These are phyloP conservation scores for Palythoa grandiflora DNA, from an alignment of 92 coral and sea anemone genomes.

Conservation along the genomic window DNA sequence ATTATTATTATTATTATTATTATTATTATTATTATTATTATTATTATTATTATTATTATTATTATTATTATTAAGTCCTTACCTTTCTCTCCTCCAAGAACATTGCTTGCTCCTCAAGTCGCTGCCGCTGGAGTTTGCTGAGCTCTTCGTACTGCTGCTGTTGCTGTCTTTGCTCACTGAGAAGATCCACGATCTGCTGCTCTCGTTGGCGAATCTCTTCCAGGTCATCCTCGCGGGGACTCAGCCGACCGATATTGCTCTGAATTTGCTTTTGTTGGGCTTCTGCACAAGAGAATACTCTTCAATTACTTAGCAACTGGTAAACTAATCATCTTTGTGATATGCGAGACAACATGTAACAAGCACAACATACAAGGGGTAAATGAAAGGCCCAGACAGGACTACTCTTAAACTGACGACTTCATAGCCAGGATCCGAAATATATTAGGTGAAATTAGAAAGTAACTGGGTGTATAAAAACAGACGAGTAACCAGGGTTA, in stretches of 20 bases:
- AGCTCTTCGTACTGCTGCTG: constrained; percentile 74
- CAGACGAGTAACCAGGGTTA: too few species aligned
- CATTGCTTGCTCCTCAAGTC: constrained; percentile 78
- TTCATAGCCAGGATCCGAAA: too few species aligned
- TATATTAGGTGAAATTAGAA: too few species aligned
- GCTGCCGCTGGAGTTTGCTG: constrained; percentile 69
- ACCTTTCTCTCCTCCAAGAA: constrained; percentile 88
- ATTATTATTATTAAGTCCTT: neutral
- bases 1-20: too few species aligned
- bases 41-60: too few species aligned
- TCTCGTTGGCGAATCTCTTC: constrained; percentile 85
- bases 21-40: too few species aligned
- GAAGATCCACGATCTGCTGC: constrained; percentile 74
- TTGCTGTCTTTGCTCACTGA: constrained; percentile 78
- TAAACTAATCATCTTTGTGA: neutral
- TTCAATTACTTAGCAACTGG: neutral
- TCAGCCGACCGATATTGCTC: constrained; percentile 68
- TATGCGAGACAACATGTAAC: too few species aligned
- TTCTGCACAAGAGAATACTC: constrained; percentile 52
- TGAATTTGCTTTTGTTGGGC: constrained; percentile 79
- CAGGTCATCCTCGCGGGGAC: constrained; percentile 76
- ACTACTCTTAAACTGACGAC: too few species aligned
- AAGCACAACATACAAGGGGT: too few species aligned
- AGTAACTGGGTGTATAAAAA: too few species aligned
- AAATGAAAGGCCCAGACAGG: too few species aligned